These are phyloP conservation scores for Ifrita kowaldi DNA, from an alignment of 2,113 vertebrate species.

Conservation along the genomic window DNA sequence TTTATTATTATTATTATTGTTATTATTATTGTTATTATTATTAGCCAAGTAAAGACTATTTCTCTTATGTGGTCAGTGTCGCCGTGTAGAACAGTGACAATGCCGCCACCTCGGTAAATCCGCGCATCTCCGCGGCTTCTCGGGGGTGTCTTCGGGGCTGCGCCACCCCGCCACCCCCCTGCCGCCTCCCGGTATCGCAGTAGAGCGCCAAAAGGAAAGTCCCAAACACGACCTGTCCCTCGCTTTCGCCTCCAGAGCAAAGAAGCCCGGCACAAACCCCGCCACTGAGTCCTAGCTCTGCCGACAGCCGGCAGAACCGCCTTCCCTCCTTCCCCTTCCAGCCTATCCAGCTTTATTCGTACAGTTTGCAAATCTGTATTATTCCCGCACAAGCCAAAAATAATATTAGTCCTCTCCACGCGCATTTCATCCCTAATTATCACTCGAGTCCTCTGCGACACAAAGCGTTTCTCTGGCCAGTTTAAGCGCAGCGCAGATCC, in stretches of 20 bases:
- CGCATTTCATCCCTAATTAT: constrained; percentile 55
- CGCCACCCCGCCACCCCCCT: fast-evolving
- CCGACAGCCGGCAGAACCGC: not conserved
- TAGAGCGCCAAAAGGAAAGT: not conserved
- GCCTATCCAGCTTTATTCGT: not conserved
- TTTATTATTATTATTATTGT: not conserved
- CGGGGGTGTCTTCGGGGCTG: not conserved
- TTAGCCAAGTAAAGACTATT: not conserved
- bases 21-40: not conserved
- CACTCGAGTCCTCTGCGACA: constrained; percentile 29
- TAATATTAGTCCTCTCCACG: constrained; percentile 42
- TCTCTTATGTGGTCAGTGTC: not conserved
- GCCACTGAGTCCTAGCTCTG: not conserved
- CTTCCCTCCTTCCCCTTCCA: not conserved
- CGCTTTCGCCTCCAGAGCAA: not conserved
- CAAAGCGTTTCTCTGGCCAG: not conserved
- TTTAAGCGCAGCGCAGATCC: not conserved
- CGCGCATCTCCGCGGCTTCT: not conserved
- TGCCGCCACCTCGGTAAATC: not conserved
- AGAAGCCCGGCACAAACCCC: not conserved
- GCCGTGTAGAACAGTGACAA: not conserved
- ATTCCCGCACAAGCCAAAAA: constrained; percentile 34
- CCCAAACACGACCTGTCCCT: not conserved
- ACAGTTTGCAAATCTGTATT: not conserved
- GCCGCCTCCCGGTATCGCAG: not conserved